Percentiles rank a stretch among this genome's conserved stretches.
phyloP scores from a whole-genome alignment of 37 sponge, comb jelly and placozoan species.

The Eunapius fragilis region DNA sequence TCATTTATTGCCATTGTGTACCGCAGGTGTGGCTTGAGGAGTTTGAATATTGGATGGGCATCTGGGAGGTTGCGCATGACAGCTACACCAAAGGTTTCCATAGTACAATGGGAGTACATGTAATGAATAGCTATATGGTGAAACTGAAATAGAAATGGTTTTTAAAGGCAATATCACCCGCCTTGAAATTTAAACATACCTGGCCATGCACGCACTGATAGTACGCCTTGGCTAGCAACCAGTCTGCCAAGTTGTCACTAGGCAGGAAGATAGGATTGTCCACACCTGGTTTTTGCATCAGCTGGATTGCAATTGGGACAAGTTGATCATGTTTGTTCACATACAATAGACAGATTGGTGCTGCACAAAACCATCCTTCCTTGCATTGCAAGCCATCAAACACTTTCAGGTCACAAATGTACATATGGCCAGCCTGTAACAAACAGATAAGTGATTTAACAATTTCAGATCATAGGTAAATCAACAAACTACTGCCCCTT shows the following conservation, averaged over 20 bases:
- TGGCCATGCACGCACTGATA: slow-evolving; percentile 37
- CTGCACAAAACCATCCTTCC: slow-evolving; percentile 45
- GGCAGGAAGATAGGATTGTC: slow-evolving; percentile 67
- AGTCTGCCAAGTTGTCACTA: slow-evolving; percentile 52
- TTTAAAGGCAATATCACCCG: no score
- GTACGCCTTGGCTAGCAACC: slow-evolving; percentile 71
- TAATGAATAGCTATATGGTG: slow-evolving; percentile 70
- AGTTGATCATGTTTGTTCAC: slow-evolving; percentile 29
- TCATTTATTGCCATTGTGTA: slow-evolving; percentile 74
- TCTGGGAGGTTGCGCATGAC: slow-evolving; percentile 62
- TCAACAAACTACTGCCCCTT: no score
- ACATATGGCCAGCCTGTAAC: slow-evolving; percentile 62
- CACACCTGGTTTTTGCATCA: slow-evolving; percentile 29
- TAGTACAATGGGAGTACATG: slow-evolving; percentile 50
- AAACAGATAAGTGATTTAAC: no score
- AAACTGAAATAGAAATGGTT: slow-evolving; percentile 3
- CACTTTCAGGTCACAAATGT: slow-evolving; percentile 60
- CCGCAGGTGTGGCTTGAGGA: slow-evolving; percentile 57
- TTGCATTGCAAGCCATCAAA: slow-evolving; percentile 41
- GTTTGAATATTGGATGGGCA: slow-evolving; percentile 69
- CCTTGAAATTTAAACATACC: slow-evolving; percentile 10
- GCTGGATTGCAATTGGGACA: slow-evolving; percentile 79
- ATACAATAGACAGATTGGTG: slow-evolving; percentile 60
- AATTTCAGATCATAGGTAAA: no score
- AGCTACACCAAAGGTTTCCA: slow-evolving; percentile 72